A percentile compares a stretch with the other conserved stretches of the same genome.
phyloP scores from a whole-genome alignment of 1,140 invertebrate species.

The Drosophila ohnishii region DNA sequence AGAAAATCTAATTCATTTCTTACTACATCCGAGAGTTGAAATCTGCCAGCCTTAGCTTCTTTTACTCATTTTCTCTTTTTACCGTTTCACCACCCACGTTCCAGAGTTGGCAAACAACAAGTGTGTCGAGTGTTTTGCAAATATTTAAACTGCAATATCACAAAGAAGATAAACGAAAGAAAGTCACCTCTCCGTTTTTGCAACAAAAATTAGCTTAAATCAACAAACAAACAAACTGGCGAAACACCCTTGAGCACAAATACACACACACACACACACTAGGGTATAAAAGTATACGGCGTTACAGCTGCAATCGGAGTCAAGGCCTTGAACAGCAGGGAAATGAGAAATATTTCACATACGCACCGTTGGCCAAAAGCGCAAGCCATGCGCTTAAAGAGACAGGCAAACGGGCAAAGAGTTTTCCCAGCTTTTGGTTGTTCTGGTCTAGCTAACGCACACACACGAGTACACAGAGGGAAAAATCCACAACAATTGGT shows the following conservation, averaged over 20 bases:
- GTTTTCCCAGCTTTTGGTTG: slow-evolving; percentile 37
- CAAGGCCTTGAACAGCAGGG: slow-evolving; percentile 44
- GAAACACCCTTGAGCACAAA: slow-evolving; percentile 17
- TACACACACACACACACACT: slow-evolving; percentile 1
- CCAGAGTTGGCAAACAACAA: slow-evolving; percentile 51
- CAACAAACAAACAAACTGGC: slow-evolving; percentile 56
- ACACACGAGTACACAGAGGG: slow-evolving; percentile 5
- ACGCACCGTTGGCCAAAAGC: slow-evolving; percentile 71
- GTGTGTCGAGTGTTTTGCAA: slow-evolving; percentile 65
- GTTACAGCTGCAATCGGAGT: slow-evolving; percentile 51
- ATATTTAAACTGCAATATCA: slow-evolving; percentile 61
- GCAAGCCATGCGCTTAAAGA: slow-evolving; percentile 58
- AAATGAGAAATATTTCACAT: slow-evolving; percentile 64
- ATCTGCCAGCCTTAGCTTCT: not conserved
- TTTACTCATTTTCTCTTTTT: not conserved
- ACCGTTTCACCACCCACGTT: slow-evolving; percentile 4
- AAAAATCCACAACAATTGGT: not conserved
- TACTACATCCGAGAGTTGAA: not conserved
- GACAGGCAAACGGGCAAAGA: slow-evolving; percentile 26
- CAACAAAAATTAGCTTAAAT: slow-evolving; percentile 61
- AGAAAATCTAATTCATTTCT: slow-evolving; percentile 12
- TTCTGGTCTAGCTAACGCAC: slow-evolving; percentile 33
- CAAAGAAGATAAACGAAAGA: slow-evolving; percentile 31
- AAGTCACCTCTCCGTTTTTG: slow-evolving; percentile 10
- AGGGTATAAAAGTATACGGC: slow-evolving; percentile 3